These are phyloP conservation scores for Anoplius nigerrimus DNA, from an alignment of 2,888 invertebrate species.

Conservation along the genomic window DNA sequence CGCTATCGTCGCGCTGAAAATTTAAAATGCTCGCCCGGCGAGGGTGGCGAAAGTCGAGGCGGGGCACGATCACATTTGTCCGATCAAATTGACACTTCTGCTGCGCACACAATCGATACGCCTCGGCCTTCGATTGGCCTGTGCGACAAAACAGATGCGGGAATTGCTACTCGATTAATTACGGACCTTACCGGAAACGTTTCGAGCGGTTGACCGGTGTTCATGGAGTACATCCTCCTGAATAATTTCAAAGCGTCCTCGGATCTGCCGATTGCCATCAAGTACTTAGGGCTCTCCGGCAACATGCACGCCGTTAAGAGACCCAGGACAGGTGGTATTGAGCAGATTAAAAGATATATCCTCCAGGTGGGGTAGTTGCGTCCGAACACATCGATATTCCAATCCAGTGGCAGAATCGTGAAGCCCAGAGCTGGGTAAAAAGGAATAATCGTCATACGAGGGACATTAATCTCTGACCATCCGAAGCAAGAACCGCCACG, in stretches of 20 bases:
- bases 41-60: too few species aligned
- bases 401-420: conserved; percentile 70
- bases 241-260: conserved; percentile 82
- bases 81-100: neutral
- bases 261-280: conserved; percentile 82
- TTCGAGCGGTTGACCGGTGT: conserved; percentile 80
- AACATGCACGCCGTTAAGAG: conserved; percentile 80
- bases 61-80: neutral
- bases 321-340: conserved; percentile 82
- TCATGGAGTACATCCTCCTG: conserved; percentile 81
- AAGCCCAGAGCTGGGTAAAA: conserved; percentile 72
- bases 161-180: conserved; percentile 11
- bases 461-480: neutral
- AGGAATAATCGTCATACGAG: neutral
- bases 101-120: too few species aligned
- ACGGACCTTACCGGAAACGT: conserved; percentile 80
- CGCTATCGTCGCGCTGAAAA: too few species aligned
- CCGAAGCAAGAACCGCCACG: neutral
- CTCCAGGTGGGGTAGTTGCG: conserved; percentile 75
- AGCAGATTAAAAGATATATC: conserved; percentile 73
- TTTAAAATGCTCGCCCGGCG: too few species aligned
- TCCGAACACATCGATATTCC: conserved; percentile 52
- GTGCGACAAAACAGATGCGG: neutral
- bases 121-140: neutral
- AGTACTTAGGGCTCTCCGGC: conserved; percentile 88